Percentiles rank a stretch among this genome's conserved stretches.
Conservation (phyloP, 2,888 invertebrate genomes). For the Epirrhoe alternata region DNA sequence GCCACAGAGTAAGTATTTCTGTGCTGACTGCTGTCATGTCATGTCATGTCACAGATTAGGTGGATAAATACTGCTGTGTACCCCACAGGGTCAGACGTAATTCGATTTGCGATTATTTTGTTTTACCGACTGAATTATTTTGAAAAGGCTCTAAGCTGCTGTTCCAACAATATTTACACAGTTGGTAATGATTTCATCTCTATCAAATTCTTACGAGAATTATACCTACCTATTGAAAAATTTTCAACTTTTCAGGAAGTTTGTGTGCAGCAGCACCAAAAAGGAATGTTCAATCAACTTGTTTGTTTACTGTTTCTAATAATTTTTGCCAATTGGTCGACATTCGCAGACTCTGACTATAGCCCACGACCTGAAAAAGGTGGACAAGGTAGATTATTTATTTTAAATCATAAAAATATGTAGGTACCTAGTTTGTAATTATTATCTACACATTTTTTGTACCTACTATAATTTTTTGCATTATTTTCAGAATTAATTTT, state of each 20-base stretch:
- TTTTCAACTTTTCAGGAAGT: constrained; percentile 5
- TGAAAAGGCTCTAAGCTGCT: too few relatives aligned
- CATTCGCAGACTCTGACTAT: constrained; percentile 56
- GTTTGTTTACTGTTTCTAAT: constrained; percentile 50
- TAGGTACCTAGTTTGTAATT: background rate
- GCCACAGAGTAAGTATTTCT: too few relatives aligned
- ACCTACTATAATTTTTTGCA: background rate
- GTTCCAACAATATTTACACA: background rate
- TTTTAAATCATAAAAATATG: background rate
- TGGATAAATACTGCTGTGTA: too few relatives aligned
- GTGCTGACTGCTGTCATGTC: too few relatives aligned
- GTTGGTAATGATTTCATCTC: background rate
- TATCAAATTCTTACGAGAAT: background rate
- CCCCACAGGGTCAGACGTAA: too few relatives aligned
- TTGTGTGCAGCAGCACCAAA: constrained; percentile 7
- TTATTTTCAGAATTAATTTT: constrained; percentile 81
- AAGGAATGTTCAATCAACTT: constrained; percentile 65
- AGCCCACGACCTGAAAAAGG: constrained; percentile 50
- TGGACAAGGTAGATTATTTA: constrained; percentile 59
- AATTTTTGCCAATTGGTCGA: constrained; percentile 48
- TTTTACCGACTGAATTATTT: too few relatives aligned
- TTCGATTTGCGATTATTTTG: too few relatives aligned
- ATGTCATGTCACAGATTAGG: too few relatives aligned
- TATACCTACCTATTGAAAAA: background rate
- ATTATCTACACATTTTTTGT: background rate